Base-by-base conservation (phyloP, 2,113 vertebrate genomes). In the Syngnathus typhle region DNA sequence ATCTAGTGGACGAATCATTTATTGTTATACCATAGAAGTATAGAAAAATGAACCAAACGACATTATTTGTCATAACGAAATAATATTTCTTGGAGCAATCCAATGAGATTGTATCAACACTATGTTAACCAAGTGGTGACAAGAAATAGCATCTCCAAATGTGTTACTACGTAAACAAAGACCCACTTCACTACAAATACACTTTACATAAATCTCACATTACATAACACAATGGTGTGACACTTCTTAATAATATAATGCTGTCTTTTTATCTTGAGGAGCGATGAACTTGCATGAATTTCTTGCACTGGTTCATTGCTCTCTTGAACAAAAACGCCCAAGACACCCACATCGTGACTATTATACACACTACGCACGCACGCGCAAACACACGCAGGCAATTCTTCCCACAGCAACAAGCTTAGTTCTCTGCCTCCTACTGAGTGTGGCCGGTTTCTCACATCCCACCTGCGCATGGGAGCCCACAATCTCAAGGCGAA, bases 391-490 rank as follows among this genome's bases (percentile, higher is more conserved):
- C 67, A 66, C 62, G 75, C 72, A 64, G 46, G 79, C 65, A 74
- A 70, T 82, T 71, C 86, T 87, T 83, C 85, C 87, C 85, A 89
- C 87, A 77, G 84, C 82, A 83, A 85, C 82, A 84, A 84, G 82
- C 83, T 49, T 79, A 82, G 73, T 85, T 88, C 83, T 89, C 77
- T 81, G 82, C 87, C 87, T 88, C 89, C 90, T 82, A 89, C 90
- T 87, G 86, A 89, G 85, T 81, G 88, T 85, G 84, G 88, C 86
- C 72, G 81, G 67, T 90, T 90, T 91, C 89, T 86, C 90, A 91
- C 87, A 89, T 89, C 89, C 87, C 90, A 89, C 88, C 86, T 88
- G 83, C 88, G 88, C 87, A 85, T 78, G 80, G 80, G 74, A 88
- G 83, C 84, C 85, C 80, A 88, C 85, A 71, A 76, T 82, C 77